Evolutionary conservation across 2,113 vertebrate genomes (phyloP).

Genomic region (Dromaius novaehollandiae): DNA sequence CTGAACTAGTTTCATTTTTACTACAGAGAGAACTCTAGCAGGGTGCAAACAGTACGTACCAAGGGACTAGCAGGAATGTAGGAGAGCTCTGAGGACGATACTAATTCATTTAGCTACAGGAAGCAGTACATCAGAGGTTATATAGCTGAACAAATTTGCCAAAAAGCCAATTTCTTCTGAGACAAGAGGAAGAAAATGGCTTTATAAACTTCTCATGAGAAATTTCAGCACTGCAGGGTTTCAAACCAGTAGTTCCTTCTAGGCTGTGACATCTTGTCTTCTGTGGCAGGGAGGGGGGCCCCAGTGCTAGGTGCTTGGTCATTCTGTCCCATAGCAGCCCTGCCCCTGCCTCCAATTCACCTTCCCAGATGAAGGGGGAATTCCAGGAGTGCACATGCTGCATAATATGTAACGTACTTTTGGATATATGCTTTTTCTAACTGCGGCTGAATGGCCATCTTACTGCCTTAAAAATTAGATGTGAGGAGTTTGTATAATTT

Average conservation of each 20-base stretch:
- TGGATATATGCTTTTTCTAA: neutral
- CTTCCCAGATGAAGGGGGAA: neutral
- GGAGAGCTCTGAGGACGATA: neutral
- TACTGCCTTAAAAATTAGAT: neutral
- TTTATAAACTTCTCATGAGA: neutral
- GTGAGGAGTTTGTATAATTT: neutral
- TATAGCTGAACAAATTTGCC: neutral
- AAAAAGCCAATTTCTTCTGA: neutral
- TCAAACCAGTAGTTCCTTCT: neutral
- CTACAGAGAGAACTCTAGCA: neutral
- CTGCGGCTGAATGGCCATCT: neutral
- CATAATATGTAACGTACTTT: neutral
- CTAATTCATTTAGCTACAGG: constrained; percentile 24
- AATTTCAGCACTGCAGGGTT: neutral
- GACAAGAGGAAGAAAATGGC: neutral
- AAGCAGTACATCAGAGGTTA: neutral
- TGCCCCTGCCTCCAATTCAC: neutral
- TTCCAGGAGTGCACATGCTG: neutral
- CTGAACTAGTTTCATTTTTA: neutral
- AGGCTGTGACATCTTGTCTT: neutral
- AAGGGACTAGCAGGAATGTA: neutral
- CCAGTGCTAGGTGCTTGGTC: neutral
- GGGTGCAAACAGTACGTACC: neutral
- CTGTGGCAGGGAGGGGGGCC: neutral
- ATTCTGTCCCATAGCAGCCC: neutral